phyloP scores from a whole-genome alignment of 2,797 vertebrate species.

The Cheirogaleus major region DNA sequence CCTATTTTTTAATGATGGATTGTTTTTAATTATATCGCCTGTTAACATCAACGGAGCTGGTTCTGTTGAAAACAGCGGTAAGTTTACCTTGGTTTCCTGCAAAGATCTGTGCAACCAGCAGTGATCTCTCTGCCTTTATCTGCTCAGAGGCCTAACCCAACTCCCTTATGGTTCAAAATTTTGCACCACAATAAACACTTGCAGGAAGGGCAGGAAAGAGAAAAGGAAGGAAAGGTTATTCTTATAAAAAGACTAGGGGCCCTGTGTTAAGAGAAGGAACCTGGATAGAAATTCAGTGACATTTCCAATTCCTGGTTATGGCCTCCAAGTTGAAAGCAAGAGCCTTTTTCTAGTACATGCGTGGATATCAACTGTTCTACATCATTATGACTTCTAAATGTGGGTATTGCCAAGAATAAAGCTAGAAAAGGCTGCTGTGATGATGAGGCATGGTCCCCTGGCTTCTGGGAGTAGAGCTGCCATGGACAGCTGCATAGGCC shows the following conservation, averaged over 20 bases:
- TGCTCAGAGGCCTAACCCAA: background rate
- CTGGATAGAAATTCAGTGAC: background rate
- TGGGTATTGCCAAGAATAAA: background rate
- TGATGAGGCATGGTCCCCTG: fast-evolving
- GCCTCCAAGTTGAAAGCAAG: background rate
- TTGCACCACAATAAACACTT: background rate
- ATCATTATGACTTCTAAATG: background rate
- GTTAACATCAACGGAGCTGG: background rate
- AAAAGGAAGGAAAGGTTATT: background rate
- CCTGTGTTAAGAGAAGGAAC: background rate
- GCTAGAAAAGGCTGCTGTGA: background rate
- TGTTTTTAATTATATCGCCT: background rate
- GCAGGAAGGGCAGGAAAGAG: background rate
- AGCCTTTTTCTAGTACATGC: background rate
- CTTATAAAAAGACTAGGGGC: background rate
- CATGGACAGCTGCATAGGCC: fast-evolving
- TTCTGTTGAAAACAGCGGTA: background rate
- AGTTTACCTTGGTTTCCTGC: constrained; percentile 47
- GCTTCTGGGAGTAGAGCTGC: background rate
- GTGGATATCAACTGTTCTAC: background rate
- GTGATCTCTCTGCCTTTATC: background rate
- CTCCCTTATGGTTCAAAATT: background rate
- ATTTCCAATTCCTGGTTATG: background rate
- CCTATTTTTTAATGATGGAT: background rate
- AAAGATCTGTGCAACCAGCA: background rate